These are phyloP conservation scores for Dromiciops gliroides DNA, from an alignment of 2,113 vertebrate genomes.

Conservation along the genomic window DNA sequence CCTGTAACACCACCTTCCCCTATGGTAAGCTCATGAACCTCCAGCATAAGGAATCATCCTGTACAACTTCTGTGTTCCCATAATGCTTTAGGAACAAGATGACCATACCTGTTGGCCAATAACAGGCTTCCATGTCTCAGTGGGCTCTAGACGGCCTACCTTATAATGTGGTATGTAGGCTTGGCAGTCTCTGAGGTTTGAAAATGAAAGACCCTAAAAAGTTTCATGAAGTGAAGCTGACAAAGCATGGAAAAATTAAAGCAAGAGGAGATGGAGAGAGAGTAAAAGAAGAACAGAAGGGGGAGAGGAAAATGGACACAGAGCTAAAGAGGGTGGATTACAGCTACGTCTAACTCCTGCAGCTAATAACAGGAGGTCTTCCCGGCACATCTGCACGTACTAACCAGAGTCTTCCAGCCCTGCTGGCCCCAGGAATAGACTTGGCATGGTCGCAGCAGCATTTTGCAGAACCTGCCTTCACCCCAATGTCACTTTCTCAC, in stretches of 20 bases:
- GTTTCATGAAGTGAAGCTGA: background rate
- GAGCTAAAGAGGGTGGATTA: background rate
- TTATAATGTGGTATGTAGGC: background rate
- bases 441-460: background rate
- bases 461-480: background rate
- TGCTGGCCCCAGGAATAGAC: background rate
- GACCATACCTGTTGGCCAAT: background rate
- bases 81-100: background rate
- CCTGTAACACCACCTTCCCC: background rate
- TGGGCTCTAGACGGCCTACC: background rate
- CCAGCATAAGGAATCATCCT: too few relatives aligned
- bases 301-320: background rate
- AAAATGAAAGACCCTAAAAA: background rate
- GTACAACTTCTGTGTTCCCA: background rate
- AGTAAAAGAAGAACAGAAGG: background rate
- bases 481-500: background rate
- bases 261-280: background rate
- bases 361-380: background rate
- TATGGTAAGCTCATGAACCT: too few relatives aligned
- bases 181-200: background rate
- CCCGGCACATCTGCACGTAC: background rate
- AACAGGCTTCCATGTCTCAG: background rate
- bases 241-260: background rate
- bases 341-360: background rate
- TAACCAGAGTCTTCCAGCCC: background rate